phyloP scores from a whole-genome alignment of 1,140 invertebrate species.

The Dinoponera quadriceps region DNA sequence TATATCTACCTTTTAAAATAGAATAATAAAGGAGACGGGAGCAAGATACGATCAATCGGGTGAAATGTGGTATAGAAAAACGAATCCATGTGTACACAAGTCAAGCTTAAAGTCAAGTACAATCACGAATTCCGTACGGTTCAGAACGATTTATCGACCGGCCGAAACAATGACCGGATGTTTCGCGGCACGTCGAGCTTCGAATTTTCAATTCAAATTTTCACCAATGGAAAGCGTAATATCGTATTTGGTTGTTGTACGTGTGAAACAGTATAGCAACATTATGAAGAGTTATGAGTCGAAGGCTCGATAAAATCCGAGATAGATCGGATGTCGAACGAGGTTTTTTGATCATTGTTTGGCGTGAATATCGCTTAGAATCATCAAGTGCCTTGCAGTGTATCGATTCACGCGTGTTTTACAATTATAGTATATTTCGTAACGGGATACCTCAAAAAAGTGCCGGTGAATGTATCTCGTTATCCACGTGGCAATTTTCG shows the following conservation, averaged over 20 bases:
- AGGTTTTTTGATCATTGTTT: too few relatives aligned
- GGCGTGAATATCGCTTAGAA: too few relatives aligned
- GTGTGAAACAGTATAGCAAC: neutral
- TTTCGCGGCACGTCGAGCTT: neutral
- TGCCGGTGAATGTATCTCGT: neutral
- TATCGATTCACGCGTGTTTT: too few relatives aligned
- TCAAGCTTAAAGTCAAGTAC: too few relatives aligned
- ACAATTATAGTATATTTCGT: too few relatives aligned
- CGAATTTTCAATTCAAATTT: conserved; percentile 44
- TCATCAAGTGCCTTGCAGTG: too few relatives aligned
- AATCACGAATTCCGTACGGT: too few relatives aligned
- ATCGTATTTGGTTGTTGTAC: neutral
- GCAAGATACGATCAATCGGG: too few relatives aligned
- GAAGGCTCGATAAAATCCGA: neutral
- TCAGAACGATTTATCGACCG: conserved; percentile 23
- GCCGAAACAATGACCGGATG: conserved; percentile 45
- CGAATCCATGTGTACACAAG: too few relatives aligned
- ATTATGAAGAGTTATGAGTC: conserved; percentile 5
- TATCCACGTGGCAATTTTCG: neutral
- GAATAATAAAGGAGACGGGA: too few relatives aligned
- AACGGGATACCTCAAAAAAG: neutral
- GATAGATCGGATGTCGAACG: neutral
- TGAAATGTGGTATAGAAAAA: too few relatives aligned
- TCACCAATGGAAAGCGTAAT: neutral
- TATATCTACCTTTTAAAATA: neutral